Evolutionary conservation across 1,140 invertebrate species (phyloP).

Genomic region (Drosophila arizonae): DNA sequence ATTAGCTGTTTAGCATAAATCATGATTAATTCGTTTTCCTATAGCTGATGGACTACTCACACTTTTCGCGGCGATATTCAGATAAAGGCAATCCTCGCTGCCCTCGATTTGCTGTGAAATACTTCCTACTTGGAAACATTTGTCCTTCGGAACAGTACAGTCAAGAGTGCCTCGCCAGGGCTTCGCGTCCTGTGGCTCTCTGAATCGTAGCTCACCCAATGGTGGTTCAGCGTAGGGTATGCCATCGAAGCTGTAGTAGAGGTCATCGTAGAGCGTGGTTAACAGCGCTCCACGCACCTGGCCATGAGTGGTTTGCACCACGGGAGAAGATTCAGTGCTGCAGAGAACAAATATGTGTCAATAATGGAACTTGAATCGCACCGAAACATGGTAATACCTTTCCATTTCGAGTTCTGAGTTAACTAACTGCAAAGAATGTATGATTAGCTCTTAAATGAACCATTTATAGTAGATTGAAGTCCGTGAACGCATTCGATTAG

Average conservation of each 20-base stretch:
- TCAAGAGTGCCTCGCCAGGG: conserved; percentile 60
- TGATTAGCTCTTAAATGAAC: not conserved
- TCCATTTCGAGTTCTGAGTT: conserved; percentile 25
- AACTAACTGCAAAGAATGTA: conserved; percentile 5
- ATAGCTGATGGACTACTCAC: conserved; percentile 25
- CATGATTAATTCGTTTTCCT: no score
- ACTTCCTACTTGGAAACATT: conserved; percentile 56
- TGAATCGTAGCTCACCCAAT: conserved; percentile 86
- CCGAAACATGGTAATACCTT: conserved; percentile 35
- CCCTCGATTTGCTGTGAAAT: conserved; percentile 64
- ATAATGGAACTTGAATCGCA: not conserved
- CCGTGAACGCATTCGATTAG: not conserved
- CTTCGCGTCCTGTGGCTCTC: conserved; percentile 59
- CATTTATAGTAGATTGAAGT: not conserved
- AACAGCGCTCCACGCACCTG: conserved; percentile 53
- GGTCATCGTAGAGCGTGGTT: conserved; percentile 55
- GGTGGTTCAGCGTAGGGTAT: conserved; percentile 85
- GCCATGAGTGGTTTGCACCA: conserved; percentile 58
- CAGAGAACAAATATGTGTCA: not conserved
- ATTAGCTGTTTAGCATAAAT: conserved; percentile 24
- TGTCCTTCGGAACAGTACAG: conserved; percentile 49
- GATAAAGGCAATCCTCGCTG: conserved; percentile 83
- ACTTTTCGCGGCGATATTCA: conserved; percentile 83
- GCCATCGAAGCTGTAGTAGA: conserved; percentile 68
- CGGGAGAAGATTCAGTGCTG: conserved; percentile 41